Base-by-base conservation (phyloP, 2,888 invertebrate genomes). In the Cosmia trapezina region DNA sequence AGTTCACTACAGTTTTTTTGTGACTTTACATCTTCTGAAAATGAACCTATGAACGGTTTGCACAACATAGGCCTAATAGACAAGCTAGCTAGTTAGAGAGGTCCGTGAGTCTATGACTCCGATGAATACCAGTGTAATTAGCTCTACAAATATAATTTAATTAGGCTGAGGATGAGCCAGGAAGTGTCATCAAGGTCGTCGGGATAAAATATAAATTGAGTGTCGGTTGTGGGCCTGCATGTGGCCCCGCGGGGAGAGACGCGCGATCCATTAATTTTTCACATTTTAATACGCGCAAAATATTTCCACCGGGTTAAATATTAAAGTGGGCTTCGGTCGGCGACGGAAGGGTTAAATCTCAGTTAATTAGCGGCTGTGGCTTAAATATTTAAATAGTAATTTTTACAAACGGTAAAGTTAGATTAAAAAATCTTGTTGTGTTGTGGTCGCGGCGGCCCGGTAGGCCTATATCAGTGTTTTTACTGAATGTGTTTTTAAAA, bases 391-490 rank as follows among this genome's bases (percentile, higher is more conserved):
- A 96, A 96, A 94, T 94, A 95, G 95, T 96, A 95, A 96, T 96
- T 96, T 96, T 96, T 96, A 95, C 96, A 95, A 96, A 96, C 94
- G 96, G 93, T 93, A 94, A 96, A 96, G 96, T 96, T 96, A 94
- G 95, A 96, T 96, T 96, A 96, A 96, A 96, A 94, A 96, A 94
- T 91, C 87, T 93, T 93, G 93, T 93, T 93, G 92, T 93, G 92
- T 90, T 89, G 91, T 88, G 88, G 84, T 84, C 80, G 90, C 89
- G 88, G 79, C 85, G 88, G 80, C 89, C 91, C 91, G 83, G 91
- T 96, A 96, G 96, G 96, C 96, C 96, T 95, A 96, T 93, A 93
- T 93, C 88, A 87, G 86, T 85, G 88, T 87, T 88, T 86, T 90
- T 89, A 90, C 87, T 83, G 91, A 92, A 95, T 93, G 93, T 91